Conservation (phyloP, 2,797 vertebrate species). For the Loris lydekkerianus region DNA sequence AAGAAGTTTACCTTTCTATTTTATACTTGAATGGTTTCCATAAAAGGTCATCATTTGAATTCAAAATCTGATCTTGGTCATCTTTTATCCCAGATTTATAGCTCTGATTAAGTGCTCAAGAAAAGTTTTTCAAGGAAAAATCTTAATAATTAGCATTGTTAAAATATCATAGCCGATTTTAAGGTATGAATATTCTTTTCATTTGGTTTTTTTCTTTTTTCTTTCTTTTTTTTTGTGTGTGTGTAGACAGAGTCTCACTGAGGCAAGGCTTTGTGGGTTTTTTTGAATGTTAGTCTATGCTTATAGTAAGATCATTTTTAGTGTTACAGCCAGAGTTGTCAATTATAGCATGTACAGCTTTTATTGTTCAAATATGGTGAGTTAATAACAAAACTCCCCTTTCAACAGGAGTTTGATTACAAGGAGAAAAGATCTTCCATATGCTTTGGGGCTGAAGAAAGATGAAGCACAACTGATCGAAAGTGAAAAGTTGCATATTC, state of each 20-base stretch:
- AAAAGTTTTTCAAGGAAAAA: conserved; percentile 23
- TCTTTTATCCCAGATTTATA: background rate
- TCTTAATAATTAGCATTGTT: conserved; percentile 29
- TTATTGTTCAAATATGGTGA: conserved; percentile 69
- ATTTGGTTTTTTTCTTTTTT: conserved; percentile 42
- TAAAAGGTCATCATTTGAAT: conserved; percentile 35
- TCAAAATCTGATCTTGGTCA: background rate
- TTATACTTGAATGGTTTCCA: background rate
- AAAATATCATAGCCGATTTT: background rate
- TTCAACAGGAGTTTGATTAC: conserved; percentile 37
- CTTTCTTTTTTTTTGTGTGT: background rate
- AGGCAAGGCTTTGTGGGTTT: background rate
- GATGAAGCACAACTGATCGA: conserved; percentile 38
- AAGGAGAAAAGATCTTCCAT: conserved; percentile 71
- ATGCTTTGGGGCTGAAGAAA: conserved; percentile 73
- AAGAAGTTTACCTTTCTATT: conserved; percentile 12
- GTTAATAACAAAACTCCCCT: conserved; percentile 70
- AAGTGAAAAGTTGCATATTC: conserved; percentile 49
- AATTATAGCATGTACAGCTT: conserved; percentile 39
- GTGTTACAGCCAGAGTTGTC: conserved; percentile 1
- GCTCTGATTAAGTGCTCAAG: background rate
- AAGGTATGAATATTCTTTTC: background rate
- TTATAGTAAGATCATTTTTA: conserved; percentile 59
- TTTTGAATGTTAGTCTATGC: background rate
- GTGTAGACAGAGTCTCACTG: background rate